Conservation (phyloP, 2,888 invertebrate species). For the Drosophila mimetica region DNA sequence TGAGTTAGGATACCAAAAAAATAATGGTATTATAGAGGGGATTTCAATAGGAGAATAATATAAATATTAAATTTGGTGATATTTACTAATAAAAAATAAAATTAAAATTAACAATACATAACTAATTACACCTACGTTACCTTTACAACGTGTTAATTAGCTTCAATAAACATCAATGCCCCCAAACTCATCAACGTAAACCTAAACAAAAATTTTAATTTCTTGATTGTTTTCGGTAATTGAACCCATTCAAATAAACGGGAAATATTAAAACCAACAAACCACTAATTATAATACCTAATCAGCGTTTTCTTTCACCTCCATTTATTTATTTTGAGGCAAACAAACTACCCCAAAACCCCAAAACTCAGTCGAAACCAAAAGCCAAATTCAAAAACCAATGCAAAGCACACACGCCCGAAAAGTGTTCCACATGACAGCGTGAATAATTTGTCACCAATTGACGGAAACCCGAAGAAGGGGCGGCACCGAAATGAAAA, state of each 20-base stretch:
- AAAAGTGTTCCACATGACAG: slow-evolving; percentile 47
- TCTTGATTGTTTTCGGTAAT: slow-evolving; percentile 33
- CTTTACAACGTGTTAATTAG: not conserved
- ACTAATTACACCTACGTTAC: not conserved
- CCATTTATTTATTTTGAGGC: slow-evolving; percentile 23
- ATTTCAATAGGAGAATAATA: too few relatives aligned
- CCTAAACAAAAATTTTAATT: slow-evolving; percentile 3
- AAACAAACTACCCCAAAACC: slow-evolving; percentile 3
- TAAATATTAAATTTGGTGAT: too few relatives aligned
- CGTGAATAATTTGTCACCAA: slow-evolving; percentile 51
- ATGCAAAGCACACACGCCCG: slow-evolving; percentile 13
- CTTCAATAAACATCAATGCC: not conserved
- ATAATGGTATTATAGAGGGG: too few relatives aligned
- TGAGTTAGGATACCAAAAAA: not conserved
- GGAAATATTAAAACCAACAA: slow-evolving; percentile 37
- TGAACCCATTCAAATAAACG: slow-evolving; percentile 19
- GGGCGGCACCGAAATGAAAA: slow-evolving; percentile 41
- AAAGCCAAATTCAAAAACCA: slow-evolving; percentile 30
- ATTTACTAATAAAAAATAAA: not conserved
- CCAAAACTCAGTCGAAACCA: not conserved
- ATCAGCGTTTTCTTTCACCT: slow-evolving; percentile 40
- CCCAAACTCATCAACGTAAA: not conserved
- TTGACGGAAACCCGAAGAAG: slow-evolving; percentile 21
- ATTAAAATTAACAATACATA: not conserved
- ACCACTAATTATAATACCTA: slow-evolving; percentile 43